phyloP scores from a whole-genome alignment of 2,113 vertebrate genomes.

The Gambusia affinis region DNA sequence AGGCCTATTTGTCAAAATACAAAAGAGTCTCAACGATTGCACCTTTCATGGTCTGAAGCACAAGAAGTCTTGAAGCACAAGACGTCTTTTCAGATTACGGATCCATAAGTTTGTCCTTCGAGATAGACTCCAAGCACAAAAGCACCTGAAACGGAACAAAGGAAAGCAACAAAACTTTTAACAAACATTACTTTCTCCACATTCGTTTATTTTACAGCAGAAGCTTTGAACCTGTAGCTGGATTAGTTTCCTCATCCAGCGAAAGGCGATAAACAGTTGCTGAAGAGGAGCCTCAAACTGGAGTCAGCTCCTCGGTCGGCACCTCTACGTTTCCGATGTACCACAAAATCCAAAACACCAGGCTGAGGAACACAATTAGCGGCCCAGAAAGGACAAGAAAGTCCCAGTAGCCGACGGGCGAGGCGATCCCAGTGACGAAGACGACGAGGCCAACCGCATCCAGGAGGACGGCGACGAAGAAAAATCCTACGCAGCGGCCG shows the following conservation, averaged over 20 bases:
- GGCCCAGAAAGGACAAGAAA: slow-evolving; percentile 83
- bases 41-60: not conserved
- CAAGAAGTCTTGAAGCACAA: no score
- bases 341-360: slow-evolving; percentile 88
- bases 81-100: not conserved
- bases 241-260: not conserved
- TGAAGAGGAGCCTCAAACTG: slow-evolving; percentile 24
- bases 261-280: not conserved
- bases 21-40: not conserved
- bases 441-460: slow-evolving; percentile 78
- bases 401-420: slow-evolving; percentile 80
- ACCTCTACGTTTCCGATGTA: slow-evolving; percentile 85
- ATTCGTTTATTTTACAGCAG: not conserved
- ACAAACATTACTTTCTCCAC: not conserved
- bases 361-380: slow-evolving; percentile 82
- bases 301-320: slow-evolving; percentile 55
- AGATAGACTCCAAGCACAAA: not conserved
- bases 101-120: not conserved
- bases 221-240: not conserved
- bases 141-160: not conserved
- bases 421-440: slow-evolving; percentile 80
- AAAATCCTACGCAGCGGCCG: slow-evolving; percentile 74
- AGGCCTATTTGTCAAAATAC: not conserved
- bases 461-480: slow-evolving; percentile 72
- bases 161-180: not conserved